These are phyloP conservation scores for Hedya salicella DNA, from an alignment of 2,888 invertebrate genomes.

Conservation along the genomic window DNA sequence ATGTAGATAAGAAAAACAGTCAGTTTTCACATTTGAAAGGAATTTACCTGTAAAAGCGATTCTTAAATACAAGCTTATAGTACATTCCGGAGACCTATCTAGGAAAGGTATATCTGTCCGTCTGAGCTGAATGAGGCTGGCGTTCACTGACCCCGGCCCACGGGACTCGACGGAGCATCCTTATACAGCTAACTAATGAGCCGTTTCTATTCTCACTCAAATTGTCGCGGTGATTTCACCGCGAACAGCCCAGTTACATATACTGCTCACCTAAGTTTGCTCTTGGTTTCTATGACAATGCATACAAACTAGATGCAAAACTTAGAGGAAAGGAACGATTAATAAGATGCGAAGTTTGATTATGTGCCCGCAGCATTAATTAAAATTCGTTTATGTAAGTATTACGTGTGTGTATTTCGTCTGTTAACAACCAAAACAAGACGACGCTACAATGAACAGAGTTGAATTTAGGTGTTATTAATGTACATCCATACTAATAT, in stretches of 20 bases:
- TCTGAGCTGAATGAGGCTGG: neutral
- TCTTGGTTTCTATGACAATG: neutral
- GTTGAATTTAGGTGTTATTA: too few species aligned
- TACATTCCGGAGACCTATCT: neutral
- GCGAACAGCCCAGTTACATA: neutral
- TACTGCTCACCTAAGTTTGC: neutral
- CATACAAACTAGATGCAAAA: neutral
- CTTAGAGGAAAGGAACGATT: neutral
- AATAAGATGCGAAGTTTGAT: neutral
- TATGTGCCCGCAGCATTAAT: neutral
- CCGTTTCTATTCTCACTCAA: constrained; percentile 26
- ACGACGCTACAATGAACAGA: too few species aligned
- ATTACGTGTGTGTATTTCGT: neutral
- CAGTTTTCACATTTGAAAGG: too few species aligned
- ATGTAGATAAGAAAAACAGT: too few species aligned
- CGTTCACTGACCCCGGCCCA: constrained; percentile 25
- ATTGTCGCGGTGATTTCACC: constrained; percentile 35
- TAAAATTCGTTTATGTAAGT: constrained; percentile 4
- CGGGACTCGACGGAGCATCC: constrained; percentile 19
- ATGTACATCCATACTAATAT: too few species aligned
- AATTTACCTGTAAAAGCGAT: too few species aligned
- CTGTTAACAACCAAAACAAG: too few species aligned
- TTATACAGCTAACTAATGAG: constrained; percentile 32
- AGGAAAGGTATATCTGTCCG: neutral
- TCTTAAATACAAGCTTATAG: neutral